Evolutionary conservation across 2,888 invertebrate genomes (phyloP).

Genomic region (Zaprionus bogoriensis): DNA sequence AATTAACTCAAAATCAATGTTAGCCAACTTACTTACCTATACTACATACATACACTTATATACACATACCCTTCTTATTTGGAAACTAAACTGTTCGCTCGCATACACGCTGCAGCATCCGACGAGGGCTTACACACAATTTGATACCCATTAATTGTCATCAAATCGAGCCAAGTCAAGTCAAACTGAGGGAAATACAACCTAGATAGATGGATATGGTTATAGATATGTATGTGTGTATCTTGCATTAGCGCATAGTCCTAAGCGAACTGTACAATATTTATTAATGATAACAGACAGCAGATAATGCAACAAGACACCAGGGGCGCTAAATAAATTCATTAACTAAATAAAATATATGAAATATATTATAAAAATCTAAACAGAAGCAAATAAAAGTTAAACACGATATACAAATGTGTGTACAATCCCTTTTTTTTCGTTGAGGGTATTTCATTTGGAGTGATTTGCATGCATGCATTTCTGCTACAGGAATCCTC

Average conservation of each 20-base stretch:
- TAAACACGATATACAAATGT: slow-evolving; percentile 15
- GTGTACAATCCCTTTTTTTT: neutral
- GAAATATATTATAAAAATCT: slow-evolving; percentile 47
- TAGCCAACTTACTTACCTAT: slow-evolving; percentile 41
- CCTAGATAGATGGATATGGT: too few relatives aligned
- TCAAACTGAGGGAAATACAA: neutral
- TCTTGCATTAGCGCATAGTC: slow-evolving; percentile 18
- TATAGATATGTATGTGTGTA: slow-evolving; percentile 29
- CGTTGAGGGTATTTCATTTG: neutral
- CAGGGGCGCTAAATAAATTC: slow-evolving; percentile 15
- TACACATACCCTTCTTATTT: neutral
- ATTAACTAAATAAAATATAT: slow-evolving; percentile 42
- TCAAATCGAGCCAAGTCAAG: neutral
- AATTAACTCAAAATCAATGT: slow-evolving; percentile 20
- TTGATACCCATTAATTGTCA: neutral
- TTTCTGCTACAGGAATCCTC: too few relatives aligned
- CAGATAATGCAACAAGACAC: slow-evolving; percentile 17
- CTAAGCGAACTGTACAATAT: slow-evolving; percentile 64
- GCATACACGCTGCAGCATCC: slow-evolving; percentile 32
- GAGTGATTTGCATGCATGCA: too few relatives aligned
- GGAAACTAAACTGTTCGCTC: slow-evolving; percentile 1
- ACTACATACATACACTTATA: neutral
- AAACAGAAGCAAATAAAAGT: slow-evolving; percentile 32
- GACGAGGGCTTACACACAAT: too few relatives aligned
- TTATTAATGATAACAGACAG: slow-evolving; percentile 45